Evolutionary conservation across 2,888 invertebrate species (phyloP), one percentile per base, ranked within the genome.

Genomic region (Lottia scabra): DNA sequence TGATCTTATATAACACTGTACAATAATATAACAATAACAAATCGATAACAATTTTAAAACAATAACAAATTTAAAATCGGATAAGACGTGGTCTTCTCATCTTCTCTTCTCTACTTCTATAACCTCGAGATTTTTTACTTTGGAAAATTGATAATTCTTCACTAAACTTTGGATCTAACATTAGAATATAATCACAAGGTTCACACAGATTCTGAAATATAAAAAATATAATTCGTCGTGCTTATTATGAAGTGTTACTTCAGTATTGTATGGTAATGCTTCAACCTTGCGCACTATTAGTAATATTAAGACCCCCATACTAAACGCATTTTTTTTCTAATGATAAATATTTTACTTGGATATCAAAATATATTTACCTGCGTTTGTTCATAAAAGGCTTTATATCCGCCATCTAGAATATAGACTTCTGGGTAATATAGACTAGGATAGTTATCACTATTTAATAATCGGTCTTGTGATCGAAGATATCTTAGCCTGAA

Each of bases 91-190:
- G 23, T 23, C 19, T 56, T 56, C 23, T 56, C 56, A n/a, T 56
- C 56, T 56, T 56, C 13, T 56, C 23, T 56, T 56, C 12, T 56
- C 56, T 56, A 8, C 8, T n/a, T 56, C 56, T 23, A 43, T 66
- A 16, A 27, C 64, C 26, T 64, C 64, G 30, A 15, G 23, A 65
- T 70, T 45, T 63, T 56, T 64, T 64, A 62, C 69, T 70, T 62
- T 65, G 79, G 76, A 19, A 80, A 84, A 46, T 81, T 84, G 23
- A 72, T 75, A 96, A 91, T 72, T 94, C 93, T 6, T 92, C 92
- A 75, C 92, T 92, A 87, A 95, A 94, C 62, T 92, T 92, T 0
- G 95, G 94, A 87, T 97, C 94, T 73, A 93, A 86, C 98, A 98
- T 98, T 69, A 94, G 94, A 38, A 93, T 92, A 88, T 98, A 96